A percentile compares a stretch with the other conserved stretches of the same genome.
These are phyloP conservation scores for Keiferia lycopersicella DNA, from an alignment of 2,888 invertebrate genomes.

Conservation along the genomic window DNA sequence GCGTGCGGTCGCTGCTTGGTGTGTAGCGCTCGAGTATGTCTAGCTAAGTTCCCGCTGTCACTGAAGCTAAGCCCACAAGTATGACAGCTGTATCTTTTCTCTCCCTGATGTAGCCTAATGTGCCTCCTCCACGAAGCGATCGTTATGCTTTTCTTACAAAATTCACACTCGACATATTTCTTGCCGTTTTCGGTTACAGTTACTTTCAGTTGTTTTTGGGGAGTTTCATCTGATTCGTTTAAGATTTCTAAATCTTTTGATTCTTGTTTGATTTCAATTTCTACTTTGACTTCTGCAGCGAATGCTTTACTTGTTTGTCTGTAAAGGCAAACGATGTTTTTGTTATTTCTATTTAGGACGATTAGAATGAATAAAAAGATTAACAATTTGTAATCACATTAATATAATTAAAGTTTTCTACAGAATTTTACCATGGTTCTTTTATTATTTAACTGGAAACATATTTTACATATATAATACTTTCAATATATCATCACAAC, in stretches of 20 bases:
- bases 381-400: neutral
- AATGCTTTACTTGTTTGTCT: conserved; percentile 18
- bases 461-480: conserved; percentile 2
- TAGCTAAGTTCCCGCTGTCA: conserved; percentile 71
- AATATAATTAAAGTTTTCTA: neutral
- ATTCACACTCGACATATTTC: conserved; percentile 53
- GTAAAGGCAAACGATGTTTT: conserved; percentile 31
- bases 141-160: conserved; percentile 59
- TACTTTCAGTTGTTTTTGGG: neutral
- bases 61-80: conserved; percentile 77
- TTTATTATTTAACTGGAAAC: neutral
- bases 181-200: conserved; percentile 13
- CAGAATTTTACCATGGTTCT: conserved; percentile 18
- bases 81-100: conserved; percentile 70
- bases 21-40: conserved; percentile 78
- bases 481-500: neutral
- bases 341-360: conserved; percentile 1
- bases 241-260: neutral
- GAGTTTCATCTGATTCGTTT: neutral
- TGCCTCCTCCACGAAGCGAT: conserved; percentile 68
- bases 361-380: conserved; percentile 10
- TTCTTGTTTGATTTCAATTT: conserved; percentile 13
- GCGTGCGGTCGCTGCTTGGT: conserved; percentile 65
- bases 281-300: neutral
- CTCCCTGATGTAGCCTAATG: conserved; percentile 63